Evolutionary conservation across 1,140 invertebrate genomes (phyloP).

Genomic region (Drosophila melanogaster): DNA sequence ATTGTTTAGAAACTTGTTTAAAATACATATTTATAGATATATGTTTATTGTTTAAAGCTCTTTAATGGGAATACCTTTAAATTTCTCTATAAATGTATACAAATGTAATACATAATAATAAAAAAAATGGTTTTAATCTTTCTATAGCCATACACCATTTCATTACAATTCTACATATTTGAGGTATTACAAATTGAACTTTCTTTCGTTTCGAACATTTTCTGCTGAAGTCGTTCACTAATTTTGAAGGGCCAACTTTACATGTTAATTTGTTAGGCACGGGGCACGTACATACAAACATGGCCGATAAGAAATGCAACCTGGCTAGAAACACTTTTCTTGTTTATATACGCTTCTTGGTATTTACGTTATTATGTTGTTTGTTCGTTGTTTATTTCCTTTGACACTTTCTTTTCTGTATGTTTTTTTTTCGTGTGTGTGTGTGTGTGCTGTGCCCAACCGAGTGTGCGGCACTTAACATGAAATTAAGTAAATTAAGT

Average conservation of each 20-base stretch:
- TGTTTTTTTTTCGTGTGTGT: neutral
- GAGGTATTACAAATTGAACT: neutral
- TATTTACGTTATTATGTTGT: conserved; percentile 20
- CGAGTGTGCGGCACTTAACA: conserved; percentile 50
- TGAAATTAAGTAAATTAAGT: conserved; percentile 61
- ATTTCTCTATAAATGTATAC: too few species aligned
- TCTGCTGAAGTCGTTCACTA: conserved; percentile 23
- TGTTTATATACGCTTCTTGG: conserved; percentile 40
- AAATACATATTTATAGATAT: neutral
- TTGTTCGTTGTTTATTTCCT: conserved; percentile 15
- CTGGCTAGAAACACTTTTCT: conserved; percentile 39
- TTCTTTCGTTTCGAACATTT: conserved; percentile 13
- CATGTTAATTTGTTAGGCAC: conserved; percentile 78
- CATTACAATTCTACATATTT: neutral
- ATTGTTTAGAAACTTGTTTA: conserved; percentile 7
- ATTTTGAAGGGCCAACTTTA: conserved; percentile 58
- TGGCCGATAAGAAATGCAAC: conserved; percentile 55
- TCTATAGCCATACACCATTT: too few species aligned
- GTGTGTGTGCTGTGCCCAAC: conserved; percentile 12
- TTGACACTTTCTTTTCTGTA: conserved; percentile 57
- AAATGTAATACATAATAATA: too few species aligned
- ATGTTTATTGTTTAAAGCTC: too few species aligned
- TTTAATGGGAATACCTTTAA: too few species aligned
- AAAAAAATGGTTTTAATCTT: too few species aligned
- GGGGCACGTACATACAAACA: conserved; percentile 53